Conservation (phyloP, 1,140 invertebrate species). For the Neodiprion fabricii region DNA sequence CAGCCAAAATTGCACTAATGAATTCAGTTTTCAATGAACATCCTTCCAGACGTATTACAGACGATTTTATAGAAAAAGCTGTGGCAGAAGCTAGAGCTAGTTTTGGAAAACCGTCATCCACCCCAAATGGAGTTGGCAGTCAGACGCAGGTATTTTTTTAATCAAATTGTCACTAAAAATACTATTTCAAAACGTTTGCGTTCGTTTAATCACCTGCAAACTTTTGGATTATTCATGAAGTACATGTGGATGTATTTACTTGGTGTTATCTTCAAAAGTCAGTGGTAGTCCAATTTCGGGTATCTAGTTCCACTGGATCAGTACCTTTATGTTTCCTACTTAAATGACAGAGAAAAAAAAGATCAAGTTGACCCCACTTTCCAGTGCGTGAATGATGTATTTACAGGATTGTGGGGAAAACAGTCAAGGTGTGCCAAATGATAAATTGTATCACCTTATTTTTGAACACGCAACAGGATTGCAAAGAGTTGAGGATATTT, state of each 20-base stretch:
- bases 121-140: slow-evolving; percentile 47
- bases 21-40: slow-evolving; percentile 97
- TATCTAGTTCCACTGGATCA: not conserved
- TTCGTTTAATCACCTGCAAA: too few species aligned
- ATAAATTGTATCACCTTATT: slow-evolving; percentile 1
- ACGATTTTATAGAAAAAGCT: slow-evolving; percentile 94
- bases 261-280: too few species aligned
- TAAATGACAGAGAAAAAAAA: too few species aligned
- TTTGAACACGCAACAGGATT: too few species aligned
- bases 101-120: slow-evolving; percentile 61
- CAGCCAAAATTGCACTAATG: slow-evolving; percentile 95
- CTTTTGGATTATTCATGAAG: too few species aligned
- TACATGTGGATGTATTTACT: too few species aligned
- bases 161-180: slow-evolving; percentile 4
- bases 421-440: not conserved
- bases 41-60: slow-evolving; percentile 89
- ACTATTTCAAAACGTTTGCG: too few species aligned
- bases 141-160: slow-evolving; percentile 39
- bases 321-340: slow-evolving; percentile 7
- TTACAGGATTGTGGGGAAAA: not conserved
- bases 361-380: not conserved
- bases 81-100: slow-evolving; percentile 83
- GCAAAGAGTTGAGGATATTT: too few species aligned
- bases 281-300: too few species aligned
- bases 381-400: not conserved